These are phyloP conservation scores for Adelosebastes latens DNA, from an alignment of 2,797 vertebrate genomes.

Conservation along the genomic window DNA sequence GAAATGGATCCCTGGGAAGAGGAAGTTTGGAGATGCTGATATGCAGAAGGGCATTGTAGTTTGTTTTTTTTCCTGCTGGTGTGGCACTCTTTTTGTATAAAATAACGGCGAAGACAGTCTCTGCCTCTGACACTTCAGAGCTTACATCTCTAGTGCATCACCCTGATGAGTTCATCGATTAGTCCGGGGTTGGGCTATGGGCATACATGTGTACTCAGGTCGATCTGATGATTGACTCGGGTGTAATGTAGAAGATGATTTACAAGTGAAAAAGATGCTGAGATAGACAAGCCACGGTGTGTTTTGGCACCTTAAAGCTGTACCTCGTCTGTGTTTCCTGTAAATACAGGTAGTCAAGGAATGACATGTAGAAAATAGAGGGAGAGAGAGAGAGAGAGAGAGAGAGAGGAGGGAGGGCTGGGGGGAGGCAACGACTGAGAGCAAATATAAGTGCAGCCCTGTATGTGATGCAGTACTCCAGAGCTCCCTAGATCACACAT, in stretches of 20 bases:
- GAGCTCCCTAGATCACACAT: constrained; percentile 65
- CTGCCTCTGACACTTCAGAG: background rate
- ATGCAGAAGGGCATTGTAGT: constrained; percentile 19
- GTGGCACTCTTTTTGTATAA: background rate
- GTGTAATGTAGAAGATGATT: constrained; percentile 29
- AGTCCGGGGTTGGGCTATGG: constrained; percentile 10
- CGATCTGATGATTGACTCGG: constrained; percentile 30
- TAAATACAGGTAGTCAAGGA: constrained; percentile 59
- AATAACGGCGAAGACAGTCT: background rate
- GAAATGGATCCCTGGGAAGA: constrained; percentile 69
- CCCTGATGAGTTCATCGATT: constrained; percentile 52
- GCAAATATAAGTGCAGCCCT: constrained; percentile 60
- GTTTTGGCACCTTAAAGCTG: constrained; percentile 29
- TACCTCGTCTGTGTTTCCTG: constrained; percentile 23
- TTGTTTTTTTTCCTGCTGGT: background rate
- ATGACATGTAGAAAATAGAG: constrained; percentile 53
- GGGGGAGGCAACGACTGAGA: constrained; percentile 17
- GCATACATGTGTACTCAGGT: constrained; percentile 20
- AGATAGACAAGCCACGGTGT: background rate
- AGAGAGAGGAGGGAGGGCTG: background rate
- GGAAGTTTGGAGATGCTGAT: constrained; percentile 41
- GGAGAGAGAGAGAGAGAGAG: constrained; percentile 6
- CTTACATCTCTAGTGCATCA: constrained; percentile 28
- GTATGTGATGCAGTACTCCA: constrained; percentile 68
- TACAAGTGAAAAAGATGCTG: constrained; percentile 21